Percentiles rank a stretch among this genome's conserved stretches.
Evolutionary conservation across 2,888 invertebrate species (phyloP).

Genomic region (Cryptus armator): DNA sequence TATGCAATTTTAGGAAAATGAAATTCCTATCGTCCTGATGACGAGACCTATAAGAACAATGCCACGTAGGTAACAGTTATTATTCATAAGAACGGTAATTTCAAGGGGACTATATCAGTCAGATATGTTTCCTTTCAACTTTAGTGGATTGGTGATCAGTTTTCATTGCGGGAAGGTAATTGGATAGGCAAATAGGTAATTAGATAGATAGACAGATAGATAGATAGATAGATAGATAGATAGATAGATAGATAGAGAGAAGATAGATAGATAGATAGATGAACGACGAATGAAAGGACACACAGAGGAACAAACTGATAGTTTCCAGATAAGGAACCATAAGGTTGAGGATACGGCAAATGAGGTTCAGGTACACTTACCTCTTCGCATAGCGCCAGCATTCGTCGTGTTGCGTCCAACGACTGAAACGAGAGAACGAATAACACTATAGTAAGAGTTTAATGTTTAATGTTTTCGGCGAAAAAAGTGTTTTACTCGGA

Average conservation of each 20-base stretch:
- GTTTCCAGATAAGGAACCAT: constrained; percentile 56
- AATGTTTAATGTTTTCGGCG: background rate
- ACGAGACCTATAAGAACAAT: constrained; percentile 14
- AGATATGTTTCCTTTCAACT: background rate
- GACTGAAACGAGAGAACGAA: constrained; percentile 89
- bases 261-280: constrained; percentile 47
- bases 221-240: constrained; percentile 48
- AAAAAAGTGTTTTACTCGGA: no score
- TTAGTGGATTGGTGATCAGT: background rate
- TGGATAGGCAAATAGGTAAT: constrained; percentile 1
- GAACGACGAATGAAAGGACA: constrained; percentile 16
- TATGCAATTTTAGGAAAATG: constrained; percentile 28
- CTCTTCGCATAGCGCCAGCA: constrained; percentile 97
- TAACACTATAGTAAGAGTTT: background rate
- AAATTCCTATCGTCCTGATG: constrained; percentile 54
- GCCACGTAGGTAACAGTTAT: background rate
- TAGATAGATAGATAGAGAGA: constrained; percentile 50
- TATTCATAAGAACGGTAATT: background rate
- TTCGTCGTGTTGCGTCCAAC: constrained; percentile 95
- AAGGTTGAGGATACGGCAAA: constrained; percentile 53
- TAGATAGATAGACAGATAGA: constrained; percentile 56
- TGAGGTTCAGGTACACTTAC: constrained; percentile 87
- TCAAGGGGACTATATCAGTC: background rate
- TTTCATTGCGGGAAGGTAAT: constrained; percentile 26
- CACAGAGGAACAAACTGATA: constrained; percentile 6